Percentiles rank a stretch among this genome's conserved stretches.
These are phyloP conservation scores for Agriotes lineatus DNA, from an alignment of 2,888 invertebrate species.

Conservation along the genomic window DNA sequence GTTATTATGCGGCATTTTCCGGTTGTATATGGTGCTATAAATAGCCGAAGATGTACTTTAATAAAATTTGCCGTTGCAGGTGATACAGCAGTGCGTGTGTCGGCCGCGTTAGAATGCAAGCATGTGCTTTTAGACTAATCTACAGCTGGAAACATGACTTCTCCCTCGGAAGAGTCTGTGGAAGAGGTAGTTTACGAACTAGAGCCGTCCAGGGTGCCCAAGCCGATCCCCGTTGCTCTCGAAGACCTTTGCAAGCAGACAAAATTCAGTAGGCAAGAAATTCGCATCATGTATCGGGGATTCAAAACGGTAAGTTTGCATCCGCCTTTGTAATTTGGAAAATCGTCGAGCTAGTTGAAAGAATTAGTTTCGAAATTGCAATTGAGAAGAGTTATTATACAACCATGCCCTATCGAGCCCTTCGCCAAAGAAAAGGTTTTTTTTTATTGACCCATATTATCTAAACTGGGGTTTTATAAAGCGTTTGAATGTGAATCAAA, in stretches of 20 bases:
- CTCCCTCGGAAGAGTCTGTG: constrained; percentile 87
- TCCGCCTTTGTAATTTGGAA: too few relatives aligned
- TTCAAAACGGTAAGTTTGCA: constrained; percentile 93
- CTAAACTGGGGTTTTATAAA: too few relatives aligned
- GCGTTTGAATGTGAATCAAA: too few relatives aligned
- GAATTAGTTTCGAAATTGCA: too few relatives aligned
- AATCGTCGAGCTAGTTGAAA: too few relatives aligned
- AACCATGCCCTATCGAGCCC: too few relatives aligned
- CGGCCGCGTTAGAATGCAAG: constrained; percentile 44
- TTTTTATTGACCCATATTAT: too few relatives aligned
- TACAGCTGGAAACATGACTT: constrained; percentile 73
- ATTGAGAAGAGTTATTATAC: too few relatives aligned
- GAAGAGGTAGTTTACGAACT: constrained; percentile 90
- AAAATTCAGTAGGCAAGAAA: constrained; percentile 95
- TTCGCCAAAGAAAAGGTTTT: too few relatives aligned
- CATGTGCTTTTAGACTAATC: constrained; percentile 40
- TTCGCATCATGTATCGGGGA: constrained; percentile 96
- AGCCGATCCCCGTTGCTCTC: constrained; percentile 86
- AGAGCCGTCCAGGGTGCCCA: constrained; percentile 83
- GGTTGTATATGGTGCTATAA: constrained; percentile 45
- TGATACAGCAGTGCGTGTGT: constrained; percentile 51
- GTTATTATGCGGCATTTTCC: constrained; percentile 33
- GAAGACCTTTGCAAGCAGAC: constrained; percentile 94
- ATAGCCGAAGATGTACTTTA: constrained; percentile 52
- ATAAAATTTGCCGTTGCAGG: constrained; percentile 51